phyloP scores from a whole-genome alignment of 2,888 invertebrate species.

The Drosophila gaucha region DNA sequence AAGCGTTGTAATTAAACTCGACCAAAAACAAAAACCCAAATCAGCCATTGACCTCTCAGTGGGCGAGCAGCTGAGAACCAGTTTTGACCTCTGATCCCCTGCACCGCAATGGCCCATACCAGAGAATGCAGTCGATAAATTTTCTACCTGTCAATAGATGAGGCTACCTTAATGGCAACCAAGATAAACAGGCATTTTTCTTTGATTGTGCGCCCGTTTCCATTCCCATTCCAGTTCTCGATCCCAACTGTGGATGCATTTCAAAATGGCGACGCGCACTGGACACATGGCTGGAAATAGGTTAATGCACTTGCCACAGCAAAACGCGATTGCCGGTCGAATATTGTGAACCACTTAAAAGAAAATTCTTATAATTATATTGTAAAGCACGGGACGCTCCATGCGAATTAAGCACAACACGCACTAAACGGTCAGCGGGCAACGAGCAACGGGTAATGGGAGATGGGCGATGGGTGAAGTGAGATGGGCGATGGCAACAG shows the following conservation, averaged over 20 bases:
- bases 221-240: conserved; percentile 8
- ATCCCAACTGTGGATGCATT: conserved; percentile 20
- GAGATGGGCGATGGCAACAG: conserved; percentile 46
- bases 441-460: conserved; percentile 17
- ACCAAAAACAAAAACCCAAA: conserved; percentile 55
- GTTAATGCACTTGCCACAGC: conserved; percentile 62
- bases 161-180: conserved; percentile 74
- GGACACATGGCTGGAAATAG: conserved; percentile 46
- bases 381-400: conserved; percentile 55
- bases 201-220: conserved; percentile 25
- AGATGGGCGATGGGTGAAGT: conserved; percentile 2
- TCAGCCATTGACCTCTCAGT: conserved; percentile 77
- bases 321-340: conserved; percentile 16
- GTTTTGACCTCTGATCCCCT: conserved; percentile 41
- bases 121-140: conserved; percentile 70
- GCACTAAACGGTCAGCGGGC: conserved; percentile 41
- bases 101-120: conserved; percentile 29
- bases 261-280: conserved; percentile 58
- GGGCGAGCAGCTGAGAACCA: conserved; percentile 59
- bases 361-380: conserved; percentile 74
- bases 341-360: conserved; percentile 58
- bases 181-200: conserved; percentile 62
- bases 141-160: conserved; percentile 82
- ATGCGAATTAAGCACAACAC: conserved; percentile 57
- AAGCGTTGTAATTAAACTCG: conserved; percentile 63